Base-by-base conservation (phyloP, 1,140 invertebrate species). In the Drosophila sproati region DNA sequence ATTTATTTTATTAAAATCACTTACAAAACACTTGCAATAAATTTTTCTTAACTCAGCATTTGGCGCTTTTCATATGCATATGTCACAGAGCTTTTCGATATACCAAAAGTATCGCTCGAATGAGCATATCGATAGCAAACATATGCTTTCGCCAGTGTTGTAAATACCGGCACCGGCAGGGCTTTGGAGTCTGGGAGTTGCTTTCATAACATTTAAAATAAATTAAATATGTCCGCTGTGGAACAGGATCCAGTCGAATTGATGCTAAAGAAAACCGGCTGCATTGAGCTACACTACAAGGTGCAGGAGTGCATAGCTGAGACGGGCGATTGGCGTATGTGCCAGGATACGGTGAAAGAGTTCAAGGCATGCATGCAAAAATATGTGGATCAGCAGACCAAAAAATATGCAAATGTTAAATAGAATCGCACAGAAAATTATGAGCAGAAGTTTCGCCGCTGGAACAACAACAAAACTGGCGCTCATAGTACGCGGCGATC, bases 321-420 rank as follows among this genome's bases (percentile, higher is more conserved):
- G 76, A 95, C 95, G 0, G 95, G 96, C 90, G 98, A 98, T 82
- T 98, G 98, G 98, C 95, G 98, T 83, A 95, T 96, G 92, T 98
- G 98, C 92, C 97, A 98, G 92, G 93, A 94, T n/a, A 93, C 95
- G 93, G 96, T 98, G 0, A 94, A 95, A 83, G 94, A 96, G 64
- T 98, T 98, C 91, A 95, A 94, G 92, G 91, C 93, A 3, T 98
- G 97, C 91, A 97, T 98, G 93, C 92, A 94, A 60, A 89, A 94
- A 77, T 94, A 95, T 91, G 91, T 92, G 60, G 81, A 93, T 62
- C 77, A 93, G 54, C 92, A 93, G 69, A 77, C 77, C 48, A 48
- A 91, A 35, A 91, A 91, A 76, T 93, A 93, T 70, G 69, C 74
- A 51, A 45, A 88, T 83, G 78, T 87, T 75, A 91, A 92, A 54